Base-by-base conservation (phyloP, 2,113 vertebrate species). In the Brienomyrus brachyistius region DNA sequence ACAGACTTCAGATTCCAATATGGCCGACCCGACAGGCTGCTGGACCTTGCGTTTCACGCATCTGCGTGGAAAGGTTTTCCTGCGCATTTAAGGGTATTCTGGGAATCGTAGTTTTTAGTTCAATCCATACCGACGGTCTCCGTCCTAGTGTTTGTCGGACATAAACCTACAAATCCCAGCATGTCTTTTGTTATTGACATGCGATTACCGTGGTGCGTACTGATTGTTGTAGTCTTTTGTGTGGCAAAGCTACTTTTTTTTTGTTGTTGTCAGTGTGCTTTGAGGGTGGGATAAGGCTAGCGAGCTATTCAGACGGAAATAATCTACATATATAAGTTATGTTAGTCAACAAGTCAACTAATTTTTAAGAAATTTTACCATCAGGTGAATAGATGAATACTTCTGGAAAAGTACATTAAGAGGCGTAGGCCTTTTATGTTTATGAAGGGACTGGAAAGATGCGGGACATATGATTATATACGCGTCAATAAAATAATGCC, bases 1-100 rank as follows among this genome's bases (percentile, higher is more conserved):
- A 92, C 93, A 94, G 95, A 96, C 94, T 96, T 95, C 93, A 96
- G 93, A 95, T 94, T 95, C 94, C 96, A 96, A 96, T 96, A 96
- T 96, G 96, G 96, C 96, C 94, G 90, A 91, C 92, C 91, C 93
- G 91, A 92, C 91, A 92, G 93, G 90, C 91, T 92, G 92, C 92
- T 94, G 88, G 91, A 90, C 93, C 87, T 92, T 92, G 92, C 94
- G 94, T 88, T 66, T 47, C 54, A 92, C 95, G 95, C 77, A 90
- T 89, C 56, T 5, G 59, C 91, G 90, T 89, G 27, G 43, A 23
- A 85, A 91, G 92, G 90, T 62, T 7, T 31, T 2, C 11, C 7
- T 45, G 35, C 66, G 43, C 40, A 84, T 35, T 13, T 2, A 21
- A 51, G 2, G 88, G 90, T 13, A 2, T 94, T 59, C 10, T 95